These are phyloP conservation scores for Operophtera brumata DNA, from an alignment of 2,888 invertebrate species.

Conservation along the genomic window DNA sequence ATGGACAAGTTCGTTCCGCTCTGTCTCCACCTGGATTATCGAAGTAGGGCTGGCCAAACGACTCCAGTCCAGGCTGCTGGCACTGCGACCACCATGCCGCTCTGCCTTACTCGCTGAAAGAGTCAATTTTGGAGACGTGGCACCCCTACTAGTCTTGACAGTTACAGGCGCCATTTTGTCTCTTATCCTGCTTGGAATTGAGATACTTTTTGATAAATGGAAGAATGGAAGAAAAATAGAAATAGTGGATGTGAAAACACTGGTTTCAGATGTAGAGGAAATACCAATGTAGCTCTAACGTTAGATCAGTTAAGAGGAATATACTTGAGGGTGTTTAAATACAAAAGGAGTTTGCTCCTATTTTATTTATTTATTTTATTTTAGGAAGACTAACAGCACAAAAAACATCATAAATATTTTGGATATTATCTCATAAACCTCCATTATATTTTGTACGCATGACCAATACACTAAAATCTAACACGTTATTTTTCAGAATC, in stretches of 20 bases:
- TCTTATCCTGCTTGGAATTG: conserved; percentile 47
- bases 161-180: conserved; percentile 48
- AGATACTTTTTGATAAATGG: conserved; percentile 46
- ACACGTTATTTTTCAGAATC: too few relatives aligned
- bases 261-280: background rate
- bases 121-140: conserved; percentile 60
- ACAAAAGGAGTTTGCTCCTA: too few relatives aligned
- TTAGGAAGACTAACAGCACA: too few relatives aligned
- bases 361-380: too few relatives aligned
- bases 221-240: conserved; percentile 5
- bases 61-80: conserved; percentile 42
- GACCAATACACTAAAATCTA: too few relatives aligned
- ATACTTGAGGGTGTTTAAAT: too few relatives aligned
- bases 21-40: conserved; percentile 53
- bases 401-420: too few relatives aligned
- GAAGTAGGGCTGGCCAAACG: conserved; percentile 59
- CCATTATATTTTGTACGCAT: too few relatives aligned
- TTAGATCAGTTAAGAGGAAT: too few relatives aligned
- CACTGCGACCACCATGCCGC: conserved; percentile 57
- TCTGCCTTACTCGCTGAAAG: conserved; percentile 62
- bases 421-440: too few relatives aligned
- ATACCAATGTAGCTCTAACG: too few relatives aligned
- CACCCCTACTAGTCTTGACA: conserved; percentile 48
- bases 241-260: background rate
- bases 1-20: conserved; percentile 50